Percentiles rank a stretch among this genome's conserved stretches.
phyloP scores from a whole-genome alignment of 2,113 vertebrate genomes.

The Chaetops frenatus region DNA sequence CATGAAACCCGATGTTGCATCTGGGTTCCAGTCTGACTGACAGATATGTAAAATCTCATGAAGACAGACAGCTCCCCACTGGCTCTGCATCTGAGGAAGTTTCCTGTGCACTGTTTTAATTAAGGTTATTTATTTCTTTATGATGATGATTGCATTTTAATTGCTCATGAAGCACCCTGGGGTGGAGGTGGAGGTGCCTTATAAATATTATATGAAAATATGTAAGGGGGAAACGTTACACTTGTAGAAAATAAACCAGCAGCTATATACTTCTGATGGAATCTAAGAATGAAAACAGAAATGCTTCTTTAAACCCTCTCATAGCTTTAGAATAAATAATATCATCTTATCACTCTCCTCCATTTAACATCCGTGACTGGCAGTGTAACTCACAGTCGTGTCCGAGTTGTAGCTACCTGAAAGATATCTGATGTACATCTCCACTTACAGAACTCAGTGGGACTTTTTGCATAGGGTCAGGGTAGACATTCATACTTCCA shows the following conservation, averaged over 20 bases:
- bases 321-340: not conserved
- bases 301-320: not conserved
- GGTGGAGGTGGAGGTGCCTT: constrained; percentile 3
- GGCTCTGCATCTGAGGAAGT: constrained; percentile 15
- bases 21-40: constrained; percentile 5
- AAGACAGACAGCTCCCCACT: constrained; percentile 53
- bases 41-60: constrained; percentile 46
- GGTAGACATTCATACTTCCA: not conserved
- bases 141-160: constrained; percentile 61
- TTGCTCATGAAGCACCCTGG: constrained; percentile 31
- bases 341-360: not conserved
- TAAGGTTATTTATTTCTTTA: constrained; percentile 71
- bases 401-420: not conserved
- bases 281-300: not conserved
- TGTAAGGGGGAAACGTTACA: not conserved
- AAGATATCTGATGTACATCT: not conserved
- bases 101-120: constrained; percentile 66
- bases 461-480: not conserved
- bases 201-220: constrained; percentile 31
- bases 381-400: not conserved
- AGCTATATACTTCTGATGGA: not conserved
- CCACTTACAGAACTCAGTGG: not conserved
- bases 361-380: not conserved
- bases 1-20: not conserved
- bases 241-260: not conserved